Evolutionary conservation across 1,140 invertebrate genomes (phyloP).

Genomic region (Dysdera silvatica): DNA sequence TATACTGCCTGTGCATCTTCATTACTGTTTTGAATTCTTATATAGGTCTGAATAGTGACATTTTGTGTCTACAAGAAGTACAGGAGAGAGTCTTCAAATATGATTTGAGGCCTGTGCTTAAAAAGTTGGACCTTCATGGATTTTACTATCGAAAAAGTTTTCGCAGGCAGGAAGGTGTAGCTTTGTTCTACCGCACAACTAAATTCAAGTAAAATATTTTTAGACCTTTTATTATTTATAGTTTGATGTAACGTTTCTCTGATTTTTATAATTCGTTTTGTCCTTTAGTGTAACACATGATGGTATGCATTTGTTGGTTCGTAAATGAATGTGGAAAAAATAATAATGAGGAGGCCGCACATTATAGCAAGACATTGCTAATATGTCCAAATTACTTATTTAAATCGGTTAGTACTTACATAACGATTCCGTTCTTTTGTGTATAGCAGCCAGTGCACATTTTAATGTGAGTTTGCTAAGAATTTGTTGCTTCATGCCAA

Average conservation of each 20-base stretch:
- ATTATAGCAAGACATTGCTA: no score
- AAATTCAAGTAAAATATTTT: conserved; percentile 39
- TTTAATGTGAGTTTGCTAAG: no score
- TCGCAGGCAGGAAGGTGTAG: conserved; percentile 58
- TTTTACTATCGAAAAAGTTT: conserved; percentile 51
- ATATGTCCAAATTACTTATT: no score
- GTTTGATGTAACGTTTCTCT: background rate
- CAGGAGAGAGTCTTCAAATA: conserved; percentile 70
- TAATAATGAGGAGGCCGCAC: no score
- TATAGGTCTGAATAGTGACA: conserved; percentile 74
- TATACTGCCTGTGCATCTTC: background rate
- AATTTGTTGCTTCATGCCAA: no score
- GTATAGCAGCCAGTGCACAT: no score
- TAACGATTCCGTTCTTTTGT: no score
- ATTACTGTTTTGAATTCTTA: conserved; percentile 40
- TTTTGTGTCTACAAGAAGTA: conserved; percentile 87
- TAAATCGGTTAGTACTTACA: no score
- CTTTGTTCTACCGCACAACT: conserved; percentile 57
- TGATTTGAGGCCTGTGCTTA: conserved; percentile 58
- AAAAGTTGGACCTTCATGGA: conserved; percentile 51
- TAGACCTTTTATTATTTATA: background rate
- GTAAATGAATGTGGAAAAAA: no score
- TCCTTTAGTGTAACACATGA: background rate
- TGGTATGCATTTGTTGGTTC: background rate
- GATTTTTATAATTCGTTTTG: no score